Conservation (phyloP, 2,797 vertebrate genomes). For the Melanogrammus aeglefinus region DNA sequence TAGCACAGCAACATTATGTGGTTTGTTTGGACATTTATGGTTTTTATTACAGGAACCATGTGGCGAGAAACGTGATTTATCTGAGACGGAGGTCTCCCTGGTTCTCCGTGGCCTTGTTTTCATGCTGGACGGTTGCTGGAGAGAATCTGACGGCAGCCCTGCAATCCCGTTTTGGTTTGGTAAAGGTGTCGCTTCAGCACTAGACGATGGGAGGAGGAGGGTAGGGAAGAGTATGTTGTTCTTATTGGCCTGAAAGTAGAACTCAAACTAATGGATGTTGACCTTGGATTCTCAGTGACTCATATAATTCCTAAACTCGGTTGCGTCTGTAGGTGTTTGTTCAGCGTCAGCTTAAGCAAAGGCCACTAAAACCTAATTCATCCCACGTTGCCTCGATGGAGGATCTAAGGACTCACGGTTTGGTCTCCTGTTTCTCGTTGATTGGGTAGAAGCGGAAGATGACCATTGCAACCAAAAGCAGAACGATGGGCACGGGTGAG, state of each 20-base stretch:
- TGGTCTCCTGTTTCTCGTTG: constrained; percentile 51
- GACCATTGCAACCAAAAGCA: constrained; percentile 68
- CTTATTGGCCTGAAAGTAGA: background rate
- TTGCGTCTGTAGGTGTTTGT: background rate
- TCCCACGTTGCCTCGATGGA: background rate
- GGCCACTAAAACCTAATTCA: background rate
- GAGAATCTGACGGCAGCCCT: constrained; percentile 8
- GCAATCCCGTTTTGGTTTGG: constrained; percentile 3
- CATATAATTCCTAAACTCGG: no score
- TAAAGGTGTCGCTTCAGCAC: constrained; percentile 28
- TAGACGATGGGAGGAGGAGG: constrained; percentile 20
- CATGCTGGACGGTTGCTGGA: background rate
- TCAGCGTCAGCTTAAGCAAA: background rate
- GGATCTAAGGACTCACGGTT: constrained; percentile 50
- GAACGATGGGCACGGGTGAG: constrained; percentile 62
- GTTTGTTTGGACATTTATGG: constrained; percentile 8
- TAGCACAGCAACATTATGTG: constrained; percentile 7
- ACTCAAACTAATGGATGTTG: background rate
- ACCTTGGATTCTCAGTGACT: background rate
- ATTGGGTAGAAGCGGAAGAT: constrained; percentile 71
- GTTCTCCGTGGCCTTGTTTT: constrained; percentile 15
- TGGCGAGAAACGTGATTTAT: constrained; percentile 22
- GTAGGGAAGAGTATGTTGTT: background rate
- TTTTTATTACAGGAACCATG: background rate
- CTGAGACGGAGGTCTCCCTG: background rate